Evolutionary conservation across 2,113 vertebrate genomes (phyloP), one percentile per base, ranked within the genome.

Genomic region (Hippopotamus amphibius): DNA sequence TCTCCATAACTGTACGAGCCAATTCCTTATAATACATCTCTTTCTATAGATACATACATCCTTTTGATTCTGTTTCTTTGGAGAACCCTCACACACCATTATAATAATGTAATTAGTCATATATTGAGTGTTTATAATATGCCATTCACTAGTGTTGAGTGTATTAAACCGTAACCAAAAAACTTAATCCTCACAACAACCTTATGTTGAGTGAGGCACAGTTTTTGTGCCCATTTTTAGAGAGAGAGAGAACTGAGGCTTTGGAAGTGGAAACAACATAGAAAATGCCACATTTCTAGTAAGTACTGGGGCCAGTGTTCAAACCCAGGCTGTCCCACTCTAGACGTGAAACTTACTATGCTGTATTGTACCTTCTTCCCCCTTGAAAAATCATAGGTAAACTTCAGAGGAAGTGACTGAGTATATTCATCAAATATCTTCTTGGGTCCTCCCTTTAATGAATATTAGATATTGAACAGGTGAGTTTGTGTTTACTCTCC

Each of bases 311-410:
- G 30, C 30, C 48, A 9, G 72, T 82, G 41, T 88, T 63, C 7
- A 91, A 90, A 90, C 8, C 14, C 28, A 93, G 22, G 14, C 30
- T 93, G 48, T 5, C 13, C 26, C 48, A 50, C n/a, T 83, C 33
- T 71, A 87, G 81, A 9, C 5, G 79, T 1, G 55, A 26, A 71
- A 17, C 30, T 83, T 69, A 46, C 12, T 84, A n/a, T 68, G 28
- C 41, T 79, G 7, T 66, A 65, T 57, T 72, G 7, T 33, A 90
- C 6, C 3, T 43, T 37, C 26, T 33, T 86, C 2, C 17, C 4
- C 66, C n/a, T 55, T 88, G 11, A 59, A 88, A 90, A 95, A 96
- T 88, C 50, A 88, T 13, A 85, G 53, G 33, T 43, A 90, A 90
- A 30, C 7, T 69, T 88, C 21, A 26, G 41, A 80, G 7, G 55